Base-by-base conservation (phyloP, 1,140 invertebrate species). In the Fopius arisanus region DNA sequence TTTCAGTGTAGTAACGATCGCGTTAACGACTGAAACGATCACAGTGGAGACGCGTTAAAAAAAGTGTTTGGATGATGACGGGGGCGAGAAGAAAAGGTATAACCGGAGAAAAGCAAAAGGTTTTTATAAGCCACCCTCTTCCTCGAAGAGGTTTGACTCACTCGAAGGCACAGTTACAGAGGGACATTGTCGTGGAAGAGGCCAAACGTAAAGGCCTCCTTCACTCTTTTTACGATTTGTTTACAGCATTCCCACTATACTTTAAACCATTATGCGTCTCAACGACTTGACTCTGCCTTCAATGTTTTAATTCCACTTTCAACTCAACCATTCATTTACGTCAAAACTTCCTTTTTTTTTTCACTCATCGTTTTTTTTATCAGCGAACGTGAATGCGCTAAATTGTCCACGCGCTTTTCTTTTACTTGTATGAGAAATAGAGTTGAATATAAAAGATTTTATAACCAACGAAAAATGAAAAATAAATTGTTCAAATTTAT, bases 11-110 rank as follows among this genome's bases (percentile, higher is more conserved):
- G 63, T 79, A 82, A 81, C 79, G 80, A 79, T 76, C 75, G 77
- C 80, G 83, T 84, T 82, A 81, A 83, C 80, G 79, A 75, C 77
- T 77, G 81, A 81, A 79, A 80, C 82, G 81, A 83, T 83, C 79
- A 78, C 76, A 75, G 73, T 48, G 16, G 43, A 48, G 76, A 71
- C 75, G 78, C 80, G 79, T 82, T 84, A 82, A 80, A 83, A n/a
- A 48, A 82, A 84, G 78, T 81, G 78, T 75, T 63, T 80, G 21
- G 54, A 48, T 59, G 54, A 59, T 26, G 54, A 59, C 26, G 54
- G 54, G 54, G 54, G 54, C 19, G 23, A 59, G 23, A 59, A 59
- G 54, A 59, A 59, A 59, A 48, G 43, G 43, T 48, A 48, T 48
- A 48, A 28, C 23, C 23, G 9, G 12, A 59, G 78, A 81, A 82